Evolutionary conservation across 2,113 vertebrate species (phyloP).

Genomic region (Acanthochromis polyacanthus): DNA sequence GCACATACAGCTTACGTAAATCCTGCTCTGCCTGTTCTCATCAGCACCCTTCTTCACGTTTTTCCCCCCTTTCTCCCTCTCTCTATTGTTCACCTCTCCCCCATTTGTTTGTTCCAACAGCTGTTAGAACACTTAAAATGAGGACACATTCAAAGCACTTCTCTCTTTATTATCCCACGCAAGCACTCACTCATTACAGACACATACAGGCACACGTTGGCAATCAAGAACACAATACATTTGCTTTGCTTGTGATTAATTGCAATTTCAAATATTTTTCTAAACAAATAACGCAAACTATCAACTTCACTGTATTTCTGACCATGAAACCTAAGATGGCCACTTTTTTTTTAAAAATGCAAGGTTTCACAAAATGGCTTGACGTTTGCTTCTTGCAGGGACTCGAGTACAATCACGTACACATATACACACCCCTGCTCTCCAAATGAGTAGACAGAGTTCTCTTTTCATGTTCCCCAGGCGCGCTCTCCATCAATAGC

Average conservation of each 20-base stretch:
- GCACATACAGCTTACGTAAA: conserved; percentile 15
- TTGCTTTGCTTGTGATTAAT: background rate
- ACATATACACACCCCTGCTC: conserved; percentile 25
- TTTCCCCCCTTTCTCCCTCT: background rate
- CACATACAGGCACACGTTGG: conserved; percentile 16
- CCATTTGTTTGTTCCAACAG: conserved; percentile 40
- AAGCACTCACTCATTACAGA: conserved; percentile 28
- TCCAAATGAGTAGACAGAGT: conserved; percentile 71
- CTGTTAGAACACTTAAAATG: conserved; percentile 49
- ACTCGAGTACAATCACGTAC: conserved; percentile 35
- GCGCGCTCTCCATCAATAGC: conserved; percentile 70
- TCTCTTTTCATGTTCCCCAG: conserved; percentile 71
- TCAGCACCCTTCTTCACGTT: conserved; percentile 12
- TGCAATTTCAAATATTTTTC: background rate
- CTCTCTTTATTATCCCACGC: conserved; percentile 60
- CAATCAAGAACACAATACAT: conserved; percentile 23
- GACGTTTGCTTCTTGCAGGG: conserved; percentile 25
- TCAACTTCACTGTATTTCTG: conserved; percentile 6
- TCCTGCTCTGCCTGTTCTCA: background rate
- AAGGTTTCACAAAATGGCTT: conserved; percentile 57
- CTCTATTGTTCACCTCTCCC: conserved; percentile 44
- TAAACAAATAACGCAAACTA: conserved; percentile 7
- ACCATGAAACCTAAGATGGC: conserved; percentile 42
- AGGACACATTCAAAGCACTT: conserved; percentile 57
- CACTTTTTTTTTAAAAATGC: conserved; percentile 32